Base-by-base conservation (phyloP, 2,113 vertebrate species). In the Paradoxurus hermaphroditus region DNA sequence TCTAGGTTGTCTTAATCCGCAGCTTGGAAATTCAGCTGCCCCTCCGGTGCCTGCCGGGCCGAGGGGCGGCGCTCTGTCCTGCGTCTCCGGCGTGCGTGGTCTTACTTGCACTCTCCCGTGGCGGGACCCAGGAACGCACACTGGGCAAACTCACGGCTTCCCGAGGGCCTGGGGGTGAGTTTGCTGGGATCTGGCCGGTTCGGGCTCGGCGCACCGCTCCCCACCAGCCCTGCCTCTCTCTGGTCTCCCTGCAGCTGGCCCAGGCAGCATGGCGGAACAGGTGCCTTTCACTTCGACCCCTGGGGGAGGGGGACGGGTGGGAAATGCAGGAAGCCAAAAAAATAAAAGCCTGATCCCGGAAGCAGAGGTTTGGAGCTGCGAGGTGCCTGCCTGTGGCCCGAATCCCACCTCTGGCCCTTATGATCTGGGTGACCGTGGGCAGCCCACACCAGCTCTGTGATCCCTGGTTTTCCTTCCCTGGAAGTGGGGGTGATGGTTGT, bases 201-300 rank as follows among this genome's bases (percentile, higher is more conserved):
- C 2, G 0, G 21, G 53, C 73, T 56, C 36, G 19, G 0, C 0
- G 7, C 11, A 15, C 29, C 2, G 25, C 10, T 25, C 23, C 90
- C 86, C 83, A 2, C 4, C 5, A 2, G 0, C 41, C 41, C 59
- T 56, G 49, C 16, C 23, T 7, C 56, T 29, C 41, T 68, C 36
- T 39, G 4, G 0, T 39, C 29, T 18, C 39, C 4, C 2, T 15
- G 2, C 44, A 39, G 39, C 41, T 53, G 88, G 1, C 49, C 16
- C 0, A 0, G 15, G 27, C 3, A 59, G 15, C 15, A 3, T 0
- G 21, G 44, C 81, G 3, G 5, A 39, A 25, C 0, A 0, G 3
- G 12, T 11, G 19, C 9, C 2, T 92, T 12, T 83, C n/a, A 27
- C 75, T 36, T 53, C 39, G 1, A 1, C 25, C 14, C 63, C 7